These are phyloP conservation scores for Labeo rohita DNA, from an alignment of 2,113 vertebrate genomes.

Conservation along the genomic window DNA sequence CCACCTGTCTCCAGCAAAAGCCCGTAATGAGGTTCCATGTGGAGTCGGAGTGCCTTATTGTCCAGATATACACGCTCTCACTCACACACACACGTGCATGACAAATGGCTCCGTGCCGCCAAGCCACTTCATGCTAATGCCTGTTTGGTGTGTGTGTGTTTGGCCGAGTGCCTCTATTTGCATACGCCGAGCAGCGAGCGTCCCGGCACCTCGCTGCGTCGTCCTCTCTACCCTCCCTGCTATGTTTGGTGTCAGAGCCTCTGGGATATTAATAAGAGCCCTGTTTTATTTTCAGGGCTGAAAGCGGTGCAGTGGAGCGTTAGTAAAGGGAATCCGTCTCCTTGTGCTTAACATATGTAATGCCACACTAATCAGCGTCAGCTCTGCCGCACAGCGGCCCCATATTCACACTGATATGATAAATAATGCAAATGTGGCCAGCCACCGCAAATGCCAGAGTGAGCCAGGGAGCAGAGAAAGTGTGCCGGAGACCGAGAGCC, in stretches of 20 bases:
- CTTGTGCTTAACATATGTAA: slow-evolving; percentile 74
- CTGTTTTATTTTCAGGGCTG: slow-evolving; percentile 54
- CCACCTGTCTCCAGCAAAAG: slow-evolving; percentile 57
- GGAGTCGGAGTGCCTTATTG: slow-evolving; percentile 5
- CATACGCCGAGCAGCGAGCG: slow-evolving; percentile 18
- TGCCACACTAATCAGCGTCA: slow-evolving; percentile 68
- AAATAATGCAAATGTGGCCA: slow-evolving; percentile 79
- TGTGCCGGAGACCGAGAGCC: slow-evolving; percentile 66
- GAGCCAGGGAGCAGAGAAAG: slow-evolving; percentile 62
- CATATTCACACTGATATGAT: slow-evolving; percentile 74
- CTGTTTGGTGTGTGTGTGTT: slow-evolving; percentile 41
- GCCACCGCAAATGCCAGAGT: slow-evolving; percentile 74
- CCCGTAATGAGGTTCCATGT: neutral
- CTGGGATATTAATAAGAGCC: slow-evolving; percentile 57
- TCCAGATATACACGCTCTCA: slow-evolving; percentile 20
- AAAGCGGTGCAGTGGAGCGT: slow-evolving; percentile 55
- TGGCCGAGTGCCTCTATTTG: slow-evolving; percentile 48
- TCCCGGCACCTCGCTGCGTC: slow-evolving; percentile 27
- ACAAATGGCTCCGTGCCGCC: slow-evolving; percentile 42
- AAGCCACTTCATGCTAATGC: slow-evolving; percentile 11
- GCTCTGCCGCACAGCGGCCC: slow-evolving; percentile 60
- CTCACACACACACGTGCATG: slow-evolving; percentile 27
- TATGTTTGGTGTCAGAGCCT: slow-evolving; percentile 58
- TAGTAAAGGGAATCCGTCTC: slow-evolving; percentile 62
- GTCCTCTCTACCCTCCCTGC: slow-evolving; percentile 28